Evolutionary conservation across 2,113 vertebrate species (phyloP).

Genomic region (Datnioides undecimradiatus): DNA sequence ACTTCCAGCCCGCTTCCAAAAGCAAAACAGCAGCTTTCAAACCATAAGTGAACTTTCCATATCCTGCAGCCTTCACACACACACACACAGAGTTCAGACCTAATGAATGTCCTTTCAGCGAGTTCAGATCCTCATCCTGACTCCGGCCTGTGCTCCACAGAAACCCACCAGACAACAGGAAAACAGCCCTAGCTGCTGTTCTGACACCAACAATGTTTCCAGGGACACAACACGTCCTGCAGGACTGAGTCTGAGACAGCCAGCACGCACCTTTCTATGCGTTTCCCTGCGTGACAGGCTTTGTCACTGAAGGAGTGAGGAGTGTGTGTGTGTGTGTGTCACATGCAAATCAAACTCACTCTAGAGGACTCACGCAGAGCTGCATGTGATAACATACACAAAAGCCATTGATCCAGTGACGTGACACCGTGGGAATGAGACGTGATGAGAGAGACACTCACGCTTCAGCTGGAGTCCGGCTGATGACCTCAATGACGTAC

Average conservation of each 20-base stretch:
- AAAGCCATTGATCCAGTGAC: no score
- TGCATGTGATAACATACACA: not conserved
- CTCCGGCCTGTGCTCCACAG: not conserved
- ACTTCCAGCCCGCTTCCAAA: not conserved
- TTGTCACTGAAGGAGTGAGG: no score
- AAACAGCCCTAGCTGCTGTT: constrained; percentile 19
- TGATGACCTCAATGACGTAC: constrained; percentile 96
- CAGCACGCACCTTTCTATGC: not conserved
- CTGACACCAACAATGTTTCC: constrained; percentile 14
- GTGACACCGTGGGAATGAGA: not conserved
- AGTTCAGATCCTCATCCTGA: not conserved
- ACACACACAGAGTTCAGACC: not conserved
- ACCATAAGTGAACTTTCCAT: constrained; percentile 27
- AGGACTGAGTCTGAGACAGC: not conserved
- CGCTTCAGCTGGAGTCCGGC: constrained; percentile 93
- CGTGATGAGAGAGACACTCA: constrained; percentile 81
- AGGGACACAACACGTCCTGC: not conserved
- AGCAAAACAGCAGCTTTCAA: constrained; percentile 36
- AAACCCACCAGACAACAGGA: constrained; percentile 40
- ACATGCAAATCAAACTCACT: not conserved
- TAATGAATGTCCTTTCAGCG: not conserved
- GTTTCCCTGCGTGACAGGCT: not conserved
- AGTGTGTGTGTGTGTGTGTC: no score
- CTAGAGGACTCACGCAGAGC: not conserved
- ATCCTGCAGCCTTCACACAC: not conserved